Base-by-base conservation (phyloP, 2,113 vertebrate genomes). In the Eublepharis macularius region DNA sequence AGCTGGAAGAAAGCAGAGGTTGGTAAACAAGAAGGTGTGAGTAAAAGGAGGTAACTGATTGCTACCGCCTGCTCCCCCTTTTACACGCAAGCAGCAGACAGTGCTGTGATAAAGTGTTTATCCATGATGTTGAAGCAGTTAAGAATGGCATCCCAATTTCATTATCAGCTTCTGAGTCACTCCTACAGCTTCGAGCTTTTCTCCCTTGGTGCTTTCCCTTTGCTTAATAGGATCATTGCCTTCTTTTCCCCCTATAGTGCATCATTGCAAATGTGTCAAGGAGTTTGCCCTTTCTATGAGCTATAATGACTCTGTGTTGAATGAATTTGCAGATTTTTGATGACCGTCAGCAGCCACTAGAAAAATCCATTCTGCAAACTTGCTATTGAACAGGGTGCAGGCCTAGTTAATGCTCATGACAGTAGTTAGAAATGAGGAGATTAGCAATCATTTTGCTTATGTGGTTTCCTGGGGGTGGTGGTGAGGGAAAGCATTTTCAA, bases 261-360 rank as follows among this genome's bases (percentile, higher is more conserved):
- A 66, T 81, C 21, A 47, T 76, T 84, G 65, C 13, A 17, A 0
- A 0, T 1, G 29, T 74, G 51, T 47, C 47, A 86, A 57, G 66
- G 29, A 81, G 73, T 85, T 39, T 90, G 32, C 60, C 32, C 29
- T 89, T 65, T 79, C 83, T 29, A 21, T 34, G 85, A 34, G 39
- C 4, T 63, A 7, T 32, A 9, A 29, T 54, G 41, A 73, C 16
- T 43, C 69, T 34, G 8, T 1, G 32, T 1, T 45, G 75, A 91
- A 76, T 8, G 0, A 87, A 74, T 68, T 41, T 34, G 80, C 51
- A 84, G 57, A 57, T 3, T 8, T 54, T 43, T 34, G 26, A 29
- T 57, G 91, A 76, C 24, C 34, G 84, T 26, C 24, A 57, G 2
- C 57, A 41, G 32, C 2, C 6, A 6, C 47, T 34, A 10, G 70